A percentile compares a stretch with the other conserved stretches of the same genome.
These are phyloP conservation scores for Ammodytes dubius DNA, from an alignment of 2,113 vertebrate species.

Conservation along the genomic window DNA sequence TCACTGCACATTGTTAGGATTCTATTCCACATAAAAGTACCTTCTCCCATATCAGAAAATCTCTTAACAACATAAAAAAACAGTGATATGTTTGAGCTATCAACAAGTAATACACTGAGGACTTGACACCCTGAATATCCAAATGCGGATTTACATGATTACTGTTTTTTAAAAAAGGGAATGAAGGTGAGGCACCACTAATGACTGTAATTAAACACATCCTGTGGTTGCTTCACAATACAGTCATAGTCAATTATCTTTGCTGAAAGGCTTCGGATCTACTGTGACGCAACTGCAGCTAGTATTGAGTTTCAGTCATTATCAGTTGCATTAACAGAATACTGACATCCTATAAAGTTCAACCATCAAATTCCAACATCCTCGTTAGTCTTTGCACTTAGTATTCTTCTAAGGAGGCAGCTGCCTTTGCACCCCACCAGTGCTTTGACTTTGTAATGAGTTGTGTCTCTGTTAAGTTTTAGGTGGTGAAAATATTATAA, in stretches of 20 bases:
- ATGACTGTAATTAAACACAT: constrained; percentile 19
- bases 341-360: constrained; percentile 24
- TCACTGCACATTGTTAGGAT: constrained; percentile 53
- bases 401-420: neutral
- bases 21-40: constrained; percentile 25
- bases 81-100: constrained; percentile 29
- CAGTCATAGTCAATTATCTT: constrained; percentile 28
- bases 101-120: constrained; percentile 2
- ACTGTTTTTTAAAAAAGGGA: neutral
- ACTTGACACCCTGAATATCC: constrained; percentile 23
- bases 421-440: constrained; percentile 19
- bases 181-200: neutral
- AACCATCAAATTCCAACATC: constrained; percentile 21
- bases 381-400: constrained; percentile 17
- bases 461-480: constrained; percentile 31
- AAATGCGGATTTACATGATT: neutral
- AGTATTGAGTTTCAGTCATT: constrained; percentile 36
- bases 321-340: constrained; percentile 23
- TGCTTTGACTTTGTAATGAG: constrained; percentile 34
- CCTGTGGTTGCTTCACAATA: constrained; percentile 12
- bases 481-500: constrained; percentile 48
- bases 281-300: constrained; percentile 18
- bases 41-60: constrained; percentile 55
- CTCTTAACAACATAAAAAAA: constrained; percentile 43
- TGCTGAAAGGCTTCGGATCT: neutral